Percentiles rank a stretch among this genome's conserved stretches.
Conservation (phyloP, 2,797 vertebrate genomes). For the Sebastolobus altivelis region DNA sequence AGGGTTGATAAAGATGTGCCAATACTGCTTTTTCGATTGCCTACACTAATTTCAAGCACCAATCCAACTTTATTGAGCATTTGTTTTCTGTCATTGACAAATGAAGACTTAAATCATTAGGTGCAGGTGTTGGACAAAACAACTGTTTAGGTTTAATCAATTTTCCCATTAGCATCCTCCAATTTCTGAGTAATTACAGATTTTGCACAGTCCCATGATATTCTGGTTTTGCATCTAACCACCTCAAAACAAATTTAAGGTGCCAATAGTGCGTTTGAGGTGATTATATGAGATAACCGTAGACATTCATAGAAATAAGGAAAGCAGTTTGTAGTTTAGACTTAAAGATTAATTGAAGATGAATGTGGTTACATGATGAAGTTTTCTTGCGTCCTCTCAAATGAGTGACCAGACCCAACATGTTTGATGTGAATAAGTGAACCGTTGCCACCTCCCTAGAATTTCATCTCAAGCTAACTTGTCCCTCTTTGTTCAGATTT, state of each 20-base stretch:
- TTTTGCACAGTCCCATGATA: not conserved
- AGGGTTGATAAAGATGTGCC: not conserved
- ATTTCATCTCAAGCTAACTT: not conserved
- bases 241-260: not conserved
- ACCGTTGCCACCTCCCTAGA: not conserved
- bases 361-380: not conserved
- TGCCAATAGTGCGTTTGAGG: not conserved
- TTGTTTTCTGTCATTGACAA: not conserved
- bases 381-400: not conserved
- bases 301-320: not conserved
- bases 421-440: not conserved
- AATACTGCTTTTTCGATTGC: not conserved
- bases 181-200: not conserved
- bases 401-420: not conserved
- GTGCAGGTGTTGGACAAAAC: not conserved
- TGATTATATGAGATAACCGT: not conserved
- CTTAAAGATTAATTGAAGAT: not conserved
- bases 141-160: not conserved
- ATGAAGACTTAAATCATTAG: not conserved
- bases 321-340: not conserved
- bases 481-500: slow-evolving; percentile 22
- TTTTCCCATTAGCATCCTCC: not conserved
- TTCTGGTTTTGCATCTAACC: not conserved
- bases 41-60: not conserved
- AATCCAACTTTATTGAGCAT: not conserved